phyloP scores from a whole-genome alignment of 2,888 invertebrate genomes.

The Willowsia nigromaculata region DNA sequence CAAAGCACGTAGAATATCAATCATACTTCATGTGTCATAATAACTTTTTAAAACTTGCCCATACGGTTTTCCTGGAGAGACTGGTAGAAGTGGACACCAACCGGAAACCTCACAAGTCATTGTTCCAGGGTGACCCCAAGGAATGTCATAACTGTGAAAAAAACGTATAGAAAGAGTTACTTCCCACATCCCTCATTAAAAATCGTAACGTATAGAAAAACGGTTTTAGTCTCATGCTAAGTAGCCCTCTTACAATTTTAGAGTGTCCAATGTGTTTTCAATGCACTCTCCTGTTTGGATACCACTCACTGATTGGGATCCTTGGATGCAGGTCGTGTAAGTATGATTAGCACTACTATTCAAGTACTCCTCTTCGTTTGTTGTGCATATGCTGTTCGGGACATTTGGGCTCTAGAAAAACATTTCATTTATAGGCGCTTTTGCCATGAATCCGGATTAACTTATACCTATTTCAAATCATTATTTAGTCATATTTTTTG shows the following conservation, averaged over 20 bases:
- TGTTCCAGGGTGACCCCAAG: constrained; percentile 74
- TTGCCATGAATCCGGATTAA: too few relatives aligned
- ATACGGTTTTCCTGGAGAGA: constrained; percentile 70
- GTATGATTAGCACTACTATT: constrained; percentile 64
- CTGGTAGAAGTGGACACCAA: constrained; percentile 74
- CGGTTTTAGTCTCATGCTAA: too few relatives aligned
- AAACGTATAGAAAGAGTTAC: background rate
- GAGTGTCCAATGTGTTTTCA: constrained; percentile 70
- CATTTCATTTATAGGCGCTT: constrained; percentile 32
- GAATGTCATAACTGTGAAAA: constrained; percentile 69
- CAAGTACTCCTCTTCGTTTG: constrained; percentile 2
- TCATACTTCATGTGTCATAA: background rate
- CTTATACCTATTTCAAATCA: too few relatives aligned
- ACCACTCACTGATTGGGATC: constrained; percentile 74
- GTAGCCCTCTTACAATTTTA: constrained; percentile 75
- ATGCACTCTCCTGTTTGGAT: constrained; percentile 73
- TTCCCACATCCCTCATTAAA: background rate
- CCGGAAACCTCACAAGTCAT: constrained; percentile 74
- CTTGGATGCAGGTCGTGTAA: constrained; percentile 65
- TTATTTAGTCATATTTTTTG: background rate
- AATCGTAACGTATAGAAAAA: background rate
- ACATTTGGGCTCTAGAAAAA: constrained; percentile 73
- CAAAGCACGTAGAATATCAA: background rate
- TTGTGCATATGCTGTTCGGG: constrained; percentile 72
- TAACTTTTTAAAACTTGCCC: constrained; percentile 36